Conservation (phyloP, 2,113 vertebrate genomes). For the Campylorhamphus procurvoides region DNA sequence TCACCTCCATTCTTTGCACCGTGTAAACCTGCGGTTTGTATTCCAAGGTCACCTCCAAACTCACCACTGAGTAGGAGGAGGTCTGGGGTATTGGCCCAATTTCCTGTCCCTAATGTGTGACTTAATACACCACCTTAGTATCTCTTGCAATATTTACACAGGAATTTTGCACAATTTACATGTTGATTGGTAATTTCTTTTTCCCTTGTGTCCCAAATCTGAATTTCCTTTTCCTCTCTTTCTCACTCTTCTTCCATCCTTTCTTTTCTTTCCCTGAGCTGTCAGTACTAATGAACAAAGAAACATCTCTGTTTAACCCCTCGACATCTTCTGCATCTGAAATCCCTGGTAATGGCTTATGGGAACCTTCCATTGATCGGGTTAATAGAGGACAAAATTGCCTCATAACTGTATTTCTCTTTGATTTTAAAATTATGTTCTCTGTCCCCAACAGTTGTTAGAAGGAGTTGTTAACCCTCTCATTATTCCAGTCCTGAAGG, state of each 20-base stretch:
- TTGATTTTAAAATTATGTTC: slow-evolving; percentile 76
- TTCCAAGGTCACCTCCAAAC: not conserved
- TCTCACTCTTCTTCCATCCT: not conserved
- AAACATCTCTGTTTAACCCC: slow-evolving; percentile 76
- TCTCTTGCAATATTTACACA: not conserved
- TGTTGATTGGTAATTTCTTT: not conserved
- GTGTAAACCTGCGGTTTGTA: not conserved
- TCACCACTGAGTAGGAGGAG: not conserved
- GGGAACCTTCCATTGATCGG: slow-evolving; percentile 84
- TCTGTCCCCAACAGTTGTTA: slow-evolving; percentile 24
- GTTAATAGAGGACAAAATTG: slow-evolving; percentile 89
- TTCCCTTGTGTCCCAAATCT: not conserved
- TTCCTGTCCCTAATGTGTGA: not conserved
- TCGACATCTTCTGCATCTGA: slow-evolving; percentile 66
- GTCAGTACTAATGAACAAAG: slow-evolving; percentile 70
- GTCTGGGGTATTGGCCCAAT: not conserved
- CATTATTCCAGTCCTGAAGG: not conserved
- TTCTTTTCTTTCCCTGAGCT: slow-evolving; percentile 42
- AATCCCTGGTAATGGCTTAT: slow-evolving; percentile 79
- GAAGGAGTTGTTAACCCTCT: slow-evolving; percentile 16
- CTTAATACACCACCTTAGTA: not conserved
- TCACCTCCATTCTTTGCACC: not conserved
- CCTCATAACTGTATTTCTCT: slow-evolving; percentile 78
- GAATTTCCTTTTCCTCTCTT: not conserved
- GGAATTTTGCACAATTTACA: not conserved